Percentiles rank a stretch among this genome's conserved stretches.
Conservation (phyloP, 2,113 vertebrate species). For the Riparia riparia region DNA sequence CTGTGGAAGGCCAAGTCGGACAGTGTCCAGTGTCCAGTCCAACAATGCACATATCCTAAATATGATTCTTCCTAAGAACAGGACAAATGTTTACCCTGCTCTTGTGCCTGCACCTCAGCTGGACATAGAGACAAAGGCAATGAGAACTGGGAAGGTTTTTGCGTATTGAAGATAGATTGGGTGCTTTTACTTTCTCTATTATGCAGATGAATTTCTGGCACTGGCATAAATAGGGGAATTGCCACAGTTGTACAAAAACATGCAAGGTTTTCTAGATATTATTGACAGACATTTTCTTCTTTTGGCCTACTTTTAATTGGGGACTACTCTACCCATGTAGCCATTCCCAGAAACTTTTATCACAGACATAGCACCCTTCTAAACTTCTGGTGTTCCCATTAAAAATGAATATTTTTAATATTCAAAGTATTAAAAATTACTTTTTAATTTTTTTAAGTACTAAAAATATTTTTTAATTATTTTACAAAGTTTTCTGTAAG, state of each 20-base stretch:
- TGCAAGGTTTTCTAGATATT: not conserved
- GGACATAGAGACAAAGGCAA: not conserved
- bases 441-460: not conserved
- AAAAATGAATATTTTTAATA: not conserved
- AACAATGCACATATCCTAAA: fast-evolving
- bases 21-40: not conserved
- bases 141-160: not conserved
- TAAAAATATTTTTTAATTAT: not conserved
- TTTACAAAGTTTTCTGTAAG: not conserved
- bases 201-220: not conserved
- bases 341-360: not conserved
- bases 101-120: not conserved
- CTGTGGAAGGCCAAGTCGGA: not conserved
- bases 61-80: not conserved
- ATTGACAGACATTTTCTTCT: not conserved
- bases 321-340: not conserved
- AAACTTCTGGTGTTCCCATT: not conserved
- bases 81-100: not conserved
- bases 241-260: not conserved
- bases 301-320: not conserved
- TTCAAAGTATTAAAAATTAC: not conserved
- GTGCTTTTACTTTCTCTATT: not conserved
- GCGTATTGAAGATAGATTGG: not conserved
- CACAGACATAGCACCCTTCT: not conserved
- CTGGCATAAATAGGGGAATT: not conserved